Percentiles rank a stretch among this genome's conserved stretches.
Conservation (phyloP, 2,888 invertebrate genomes). For the Chrysopilus asiliformis region DNA sequence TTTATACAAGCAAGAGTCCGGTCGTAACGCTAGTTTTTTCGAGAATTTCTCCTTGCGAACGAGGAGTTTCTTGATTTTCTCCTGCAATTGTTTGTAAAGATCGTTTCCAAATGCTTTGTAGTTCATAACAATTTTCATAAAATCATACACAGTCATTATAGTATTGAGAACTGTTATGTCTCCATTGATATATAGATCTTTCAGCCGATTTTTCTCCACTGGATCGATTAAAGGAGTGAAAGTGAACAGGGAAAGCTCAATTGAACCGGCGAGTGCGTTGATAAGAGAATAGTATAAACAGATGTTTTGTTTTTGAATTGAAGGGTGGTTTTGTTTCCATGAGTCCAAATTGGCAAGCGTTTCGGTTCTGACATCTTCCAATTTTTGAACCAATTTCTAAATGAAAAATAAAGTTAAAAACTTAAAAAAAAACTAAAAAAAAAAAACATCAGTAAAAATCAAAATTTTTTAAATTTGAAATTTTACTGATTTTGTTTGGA, state of each 20-base stretch:
- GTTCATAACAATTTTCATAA: slow-evolving; percentile 29
- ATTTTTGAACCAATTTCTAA: too few species aligned
- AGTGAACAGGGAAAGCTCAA: slow-evolving; percentile 44
- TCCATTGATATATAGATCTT: slow-evolving; percentile 52
- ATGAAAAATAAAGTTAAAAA: too few species aligned
- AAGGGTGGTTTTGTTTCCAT: too few species aligned
- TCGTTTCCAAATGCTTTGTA: slow-evolving; percentile 29
- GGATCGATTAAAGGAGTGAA: slow-evolving; percentile 68
- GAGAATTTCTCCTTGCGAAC: slow-evolving; percentile 22
- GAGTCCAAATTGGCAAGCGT: too few species aligned
- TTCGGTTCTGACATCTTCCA: too few species aligned
- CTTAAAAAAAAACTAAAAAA: too few species aligned
- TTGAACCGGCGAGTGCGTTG: slow-evolving; percentile 35
- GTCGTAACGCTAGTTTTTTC: slow-evolving; percentile 30
- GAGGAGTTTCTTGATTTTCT: slow-evolving; percentile 13
- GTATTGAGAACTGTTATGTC: slow-evolving; percentile 49
- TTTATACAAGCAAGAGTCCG: slow-evolving; percentile 26
- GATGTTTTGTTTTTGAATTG: slow-evolving; percentile 12
- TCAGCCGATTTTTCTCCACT: slow-evolving; percentile 60
- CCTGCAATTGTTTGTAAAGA: slow-evolving; percentile 21
- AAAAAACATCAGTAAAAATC: too few species aligned
- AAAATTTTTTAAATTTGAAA: too few species aligned
- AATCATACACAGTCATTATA: slow-evolving; percentile 43
- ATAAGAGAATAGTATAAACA: slow-evolving; percentile 20
- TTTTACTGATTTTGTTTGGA: too few species aligned